A percentile compares a stretch with the other conserved stretches of the same genome.
Conservation (phyloP, 2,113 vertebrate genomes). For the Psephotus haematonotus region DNA sequence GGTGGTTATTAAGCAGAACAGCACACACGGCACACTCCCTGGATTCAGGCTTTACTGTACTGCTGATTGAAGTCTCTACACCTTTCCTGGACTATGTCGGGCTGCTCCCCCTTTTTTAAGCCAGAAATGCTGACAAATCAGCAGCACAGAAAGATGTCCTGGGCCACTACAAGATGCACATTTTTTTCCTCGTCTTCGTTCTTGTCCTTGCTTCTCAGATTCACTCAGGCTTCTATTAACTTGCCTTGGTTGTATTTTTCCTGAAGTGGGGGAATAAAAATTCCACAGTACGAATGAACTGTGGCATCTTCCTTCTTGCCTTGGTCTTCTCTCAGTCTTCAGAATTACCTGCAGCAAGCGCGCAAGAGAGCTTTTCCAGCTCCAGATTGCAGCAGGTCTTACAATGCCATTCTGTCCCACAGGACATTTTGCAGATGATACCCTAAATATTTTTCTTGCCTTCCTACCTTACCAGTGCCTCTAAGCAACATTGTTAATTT, state of each 20-base stretch:
- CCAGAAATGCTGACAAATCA: neutral
- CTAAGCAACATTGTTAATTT: conserved; percentile 58
- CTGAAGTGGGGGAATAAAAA: conserved; percentile 57
- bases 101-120: neutral
- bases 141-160: neutral
- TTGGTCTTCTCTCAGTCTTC: conserved; percentile 57
- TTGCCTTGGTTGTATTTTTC: conserved; percentile 53
- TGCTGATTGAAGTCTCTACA: neutral
- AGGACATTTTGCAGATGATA: neutral
- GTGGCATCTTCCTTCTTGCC: conserved; percentile 39
- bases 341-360: conserved; percentile 36
- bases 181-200: neutral
- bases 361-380: conserved; percentile 46
- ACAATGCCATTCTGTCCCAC: neutral
- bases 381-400: conserved; percentile 39
- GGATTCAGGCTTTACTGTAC: neutral
- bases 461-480: conserved; percentile 52
- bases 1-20: neutral
- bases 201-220: conserved; percentile 33
- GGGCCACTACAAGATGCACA: neutral
- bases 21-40: neutral
- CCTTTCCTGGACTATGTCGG: neutral
- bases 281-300: conserved; percentile 43
- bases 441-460: conserved; percentile 21
- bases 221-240: conserved; percentile 35